Evolutionary conservation across 2,797 vertebrate genomes (phyloP), one percentile per base, ranked within the genome.

Genomic region (Anguilla anguilla): DNA sequence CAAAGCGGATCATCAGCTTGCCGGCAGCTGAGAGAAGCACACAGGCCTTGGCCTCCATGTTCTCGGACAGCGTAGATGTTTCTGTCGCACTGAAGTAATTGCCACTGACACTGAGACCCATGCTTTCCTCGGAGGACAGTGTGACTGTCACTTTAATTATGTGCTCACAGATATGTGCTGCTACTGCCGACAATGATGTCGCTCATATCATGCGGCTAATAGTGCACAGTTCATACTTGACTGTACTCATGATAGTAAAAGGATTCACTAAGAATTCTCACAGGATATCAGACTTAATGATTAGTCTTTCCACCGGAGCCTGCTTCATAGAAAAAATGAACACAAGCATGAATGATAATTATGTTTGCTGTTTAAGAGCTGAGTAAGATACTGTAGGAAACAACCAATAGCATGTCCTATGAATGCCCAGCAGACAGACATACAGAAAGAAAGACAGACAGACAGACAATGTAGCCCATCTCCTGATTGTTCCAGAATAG

Each of bases 111-210:
- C 51, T 0, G 6, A 57, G 51, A 39, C 53, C 85, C 19, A 22
- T 17, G 53, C 53, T 51, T 55, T 77, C 85, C 72, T 77, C 39
- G 49, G 22, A 46, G 35, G 53, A 74, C 35, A 11, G 53, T 28
- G 2, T 55, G 77, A 57, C 74, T 59, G 74, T 86, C 86, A 59
- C 72, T 79, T 86, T 25, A 81, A 79, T 61, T 79, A 22, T 83
- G 77, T 3, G 17, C 43, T 2, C 39, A 46, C 39, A 25, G 77
- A 11, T 49, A 49, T 49, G 46, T n/a, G 43, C 39, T 22, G 77
- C 39, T 9, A 81, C 77, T 17, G 17, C 77, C 77, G 3, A 81
- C 77, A 49, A 81, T 59, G 74, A 77, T 57, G 85, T 43, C 10
- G n/a, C 28, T 35, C 53, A 74, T 86, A 35, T 15, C 25, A 9